Percentiles rank a stretch among this genome's conserved stretches.
Conservation (phyloP, 2,888 invertebrate genomes). For the Venusia cambrica region DNA sequence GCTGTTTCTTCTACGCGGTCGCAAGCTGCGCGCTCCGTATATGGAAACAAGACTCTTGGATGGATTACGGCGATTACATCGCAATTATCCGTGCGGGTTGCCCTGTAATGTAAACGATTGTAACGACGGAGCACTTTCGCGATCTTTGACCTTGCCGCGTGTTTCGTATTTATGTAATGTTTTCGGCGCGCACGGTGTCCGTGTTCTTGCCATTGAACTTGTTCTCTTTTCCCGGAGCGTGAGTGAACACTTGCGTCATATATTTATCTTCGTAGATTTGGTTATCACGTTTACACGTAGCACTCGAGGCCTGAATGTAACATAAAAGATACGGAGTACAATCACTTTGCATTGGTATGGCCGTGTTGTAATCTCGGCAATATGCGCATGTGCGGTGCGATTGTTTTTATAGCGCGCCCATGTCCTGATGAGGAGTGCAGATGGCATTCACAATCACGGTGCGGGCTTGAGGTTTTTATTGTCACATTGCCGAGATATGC, state of each 20-base stretch:
- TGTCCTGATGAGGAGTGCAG: constrained; percentile 54
- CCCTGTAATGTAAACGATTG: too few relatives aligned
- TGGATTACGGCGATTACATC: constrained; percentile 78
- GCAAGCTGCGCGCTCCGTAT: constrained; percentile 75
- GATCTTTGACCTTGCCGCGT: constrained; percentile 70
- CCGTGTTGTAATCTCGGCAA: constrained; percentile 38
- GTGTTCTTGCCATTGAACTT: constrained; percentile 62
- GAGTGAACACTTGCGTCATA: constrained; percentile 49
- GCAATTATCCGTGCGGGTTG: constrained; percentile 68
- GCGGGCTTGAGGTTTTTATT: constrained; percentile 58
- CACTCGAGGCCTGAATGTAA: constrained; percentile 34
- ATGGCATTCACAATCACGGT: constrained; percentile 59
- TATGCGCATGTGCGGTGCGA: constrained; percentile 58
- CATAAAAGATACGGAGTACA: constrained; percentile 23
- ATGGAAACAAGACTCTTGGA: constrained; percentile 72
- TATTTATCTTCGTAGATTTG: constrained; percentile 39
- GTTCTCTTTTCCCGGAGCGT: constrained; percentile 41
- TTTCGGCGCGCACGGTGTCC: constrained; percentile 50
- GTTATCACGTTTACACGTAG: constrained; percentile 47
- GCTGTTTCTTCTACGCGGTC: constrained; percentile 75
- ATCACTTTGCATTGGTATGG: constrained; percentile 38
- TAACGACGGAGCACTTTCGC: constrained; percentile 72
- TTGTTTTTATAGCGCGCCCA: constrained; percentile 58
- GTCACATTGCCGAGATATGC: constrained; percentile 44
- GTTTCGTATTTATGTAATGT: constrained; percentile 57